Evolutionary conservation across 2,113 vertebrate species (phyloP).

Genomic region (Ctenomys sociabilis): DNA sequence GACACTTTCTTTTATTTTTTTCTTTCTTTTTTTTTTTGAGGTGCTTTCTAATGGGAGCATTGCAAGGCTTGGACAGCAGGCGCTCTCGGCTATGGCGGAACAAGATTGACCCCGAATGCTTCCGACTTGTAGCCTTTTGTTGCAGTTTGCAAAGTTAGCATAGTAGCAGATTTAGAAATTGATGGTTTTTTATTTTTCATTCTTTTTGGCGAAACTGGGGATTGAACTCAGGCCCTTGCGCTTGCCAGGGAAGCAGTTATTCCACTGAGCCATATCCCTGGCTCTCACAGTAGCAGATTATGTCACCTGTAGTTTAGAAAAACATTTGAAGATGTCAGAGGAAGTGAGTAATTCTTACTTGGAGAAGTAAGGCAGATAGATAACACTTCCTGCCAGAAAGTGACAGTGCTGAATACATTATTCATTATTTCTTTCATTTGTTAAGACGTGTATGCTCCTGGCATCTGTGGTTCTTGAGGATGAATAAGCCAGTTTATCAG

Average conservation of each 20-base stretch:
- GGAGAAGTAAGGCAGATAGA: slow-evolving; percentile 37
- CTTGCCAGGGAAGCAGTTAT: too few relatives aligned
- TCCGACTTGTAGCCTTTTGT: slow-evolving; percentile 40
- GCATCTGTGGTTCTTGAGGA: neutral
- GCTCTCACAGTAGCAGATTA: neutral
- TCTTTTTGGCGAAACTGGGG: too few relatives aligned
- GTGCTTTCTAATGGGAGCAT: slow-evolving; percentile 9
- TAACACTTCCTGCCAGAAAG: slow-evolving; percentile 58
- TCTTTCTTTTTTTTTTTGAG: too few relatives aligned
- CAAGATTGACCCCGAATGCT: neutral
- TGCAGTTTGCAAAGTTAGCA: slow-evolving; percentile 1
- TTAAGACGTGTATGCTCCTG: neutral
- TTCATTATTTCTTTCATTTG: neutral
- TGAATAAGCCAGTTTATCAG: neutral
- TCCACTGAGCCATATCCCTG: too few relatives aligned
- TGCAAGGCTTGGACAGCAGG: neutral
- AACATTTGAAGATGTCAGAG: slow-evolving; percentile 64
- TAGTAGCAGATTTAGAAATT: slow-evolving; percentile 38
- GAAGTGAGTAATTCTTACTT: slow-evolving; percentile 76
- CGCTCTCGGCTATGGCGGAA: slow-evolving; percentile 14
- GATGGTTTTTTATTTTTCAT: too few relatives aligned
- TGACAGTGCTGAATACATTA: slow-evolving; percentile 21
- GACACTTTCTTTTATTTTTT: slow-evolving; percentile 36
- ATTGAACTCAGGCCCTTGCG: too few relatives aligned
- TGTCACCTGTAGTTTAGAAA: slow-evolving; percentile 55